Percentiles rank a stretch among this genome's conserved stretches.
These are phyloP conservation scores for Lagorchestes hirsutus DNA, from an alignment of 2,797 vertebrate species.

Conservation along the genomic window DNA sequence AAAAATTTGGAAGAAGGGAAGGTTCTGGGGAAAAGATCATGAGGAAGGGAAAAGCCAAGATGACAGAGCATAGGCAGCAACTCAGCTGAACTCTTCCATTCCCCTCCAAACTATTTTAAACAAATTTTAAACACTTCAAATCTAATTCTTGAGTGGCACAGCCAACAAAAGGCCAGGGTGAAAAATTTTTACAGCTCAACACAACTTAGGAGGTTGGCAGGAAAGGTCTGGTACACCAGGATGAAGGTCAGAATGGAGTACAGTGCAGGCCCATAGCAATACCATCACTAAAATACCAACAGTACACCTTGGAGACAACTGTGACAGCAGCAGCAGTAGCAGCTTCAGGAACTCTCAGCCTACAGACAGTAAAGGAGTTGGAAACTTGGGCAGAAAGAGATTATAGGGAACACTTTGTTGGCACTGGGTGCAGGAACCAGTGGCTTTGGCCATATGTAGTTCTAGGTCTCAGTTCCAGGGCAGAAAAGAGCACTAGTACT, in stretches of 20 bases:
- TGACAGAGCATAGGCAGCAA: neutral
- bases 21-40: neutral
- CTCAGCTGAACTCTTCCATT: neutral
- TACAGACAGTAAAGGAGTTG: neutral
- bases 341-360: neutral
- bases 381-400: neutral
- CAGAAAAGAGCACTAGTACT: neutral
- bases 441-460: neutral
- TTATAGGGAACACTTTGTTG: neutral
- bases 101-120: neutral
- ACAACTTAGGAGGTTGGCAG: neutral
- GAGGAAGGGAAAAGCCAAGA: neutral
- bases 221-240: neutral
- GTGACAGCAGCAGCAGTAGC: neutral
- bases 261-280: too few relatives aligned
- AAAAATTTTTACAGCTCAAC: neutral
- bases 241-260: neutral
- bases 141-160: neutral
- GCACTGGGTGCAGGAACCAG: neutral
- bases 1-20: neutral
- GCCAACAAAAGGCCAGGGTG: neutral
- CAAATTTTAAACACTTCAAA: neutral
- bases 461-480: neutral
- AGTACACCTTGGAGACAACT: too few relatives aligned
- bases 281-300: too few relatives aligned